Evolutionary conservation across 2,797 vertebrate genomes (phyloP), one percentile per base, ranked within the genome.

Genomic region (Falco biarmicus): DNA sequence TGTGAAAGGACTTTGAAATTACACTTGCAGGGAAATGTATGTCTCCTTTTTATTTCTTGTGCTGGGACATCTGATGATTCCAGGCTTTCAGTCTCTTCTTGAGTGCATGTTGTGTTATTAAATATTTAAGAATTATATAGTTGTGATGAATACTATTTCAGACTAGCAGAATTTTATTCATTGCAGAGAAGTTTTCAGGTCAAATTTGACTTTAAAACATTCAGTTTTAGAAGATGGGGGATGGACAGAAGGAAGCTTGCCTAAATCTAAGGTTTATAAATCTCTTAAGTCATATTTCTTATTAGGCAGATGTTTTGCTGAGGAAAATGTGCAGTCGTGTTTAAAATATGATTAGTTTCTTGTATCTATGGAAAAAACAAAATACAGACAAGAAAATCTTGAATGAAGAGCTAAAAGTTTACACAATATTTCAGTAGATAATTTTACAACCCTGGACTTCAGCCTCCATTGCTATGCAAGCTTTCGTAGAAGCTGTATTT

Each of bases 1-100:
- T 93, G 41, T 87, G 65, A 93, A 84, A 91, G n/a, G 68, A 78
- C 69, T 95, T 95, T 83, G 75, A 93, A 95, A 96, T 93, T 68
- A 75, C 21, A 53, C 45, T 95, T 89, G 64, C 86, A 85, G 68
- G 74, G 71, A 47, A 83, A 78, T 60, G 16, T 76, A 5, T 77
- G 28, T 76, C 56, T 93, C 32, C 53, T 59, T 92, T 87, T 86
- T 82, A 70, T 82, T 91, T 95, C 29, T 63, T 86, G 63, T 94
- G 66, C 76, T 80, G 57, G 48, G 68, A 85, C 50, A 82, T 88
- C 25, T 96, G 88, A 95, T 92, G 85, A 89, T 93, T 94, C 90
- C 51, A 87, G 70, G 45, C 70, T 93, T 93, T 81, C 57, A 53
- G 37, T 81, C 31, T 90, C 48, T 14, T 76, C 82, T 86, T 70